A percentile compares a stretch with the other conserved stretches of the same genome.
These are phyloP conservation scores for Lithophane semibrunnea DNA, from an alignment of 2,888 invertebrate species.

Conservation along the genomic window DNA sequence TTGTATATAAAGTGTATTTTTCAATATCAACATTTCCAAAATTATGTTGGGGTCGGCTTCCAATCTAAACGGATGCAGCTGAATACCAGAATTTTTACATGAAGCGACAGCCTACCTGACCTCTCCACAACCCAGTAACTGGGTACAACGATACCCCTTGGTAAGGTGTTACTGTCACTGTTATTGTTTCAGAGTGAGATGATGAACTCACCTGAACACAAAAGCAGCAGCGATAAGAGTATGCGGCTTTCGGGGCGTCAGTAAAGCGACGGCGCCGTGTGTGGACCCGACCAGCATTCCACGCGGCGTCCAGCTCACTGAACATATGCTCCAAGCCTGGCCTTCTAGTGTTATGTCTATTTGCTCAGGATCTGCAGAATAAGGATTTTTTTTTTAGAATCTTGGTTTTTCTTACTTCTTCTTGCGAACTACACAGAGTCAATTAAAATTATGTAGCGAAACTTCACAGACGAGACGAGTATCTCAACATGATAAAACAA, in stretches of 20 bases:
- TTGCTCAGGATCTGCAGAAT: conserved; percentile 69
- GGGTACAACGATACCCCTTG: neutral
- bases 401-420: neutral
- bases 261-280: conserved; percentile 90
- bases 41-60: neutral
- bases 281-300: conserved; percentile 91
- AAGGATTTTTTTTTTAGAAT: neutral
- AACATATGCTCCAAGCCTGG: conserved; percentile 73
- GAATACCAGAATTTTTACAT: neutral
- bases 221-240: conserved; percentile 72
- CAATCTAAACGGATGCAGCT: neutral
- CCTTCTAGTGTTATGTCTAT: conserved; percentile 78
- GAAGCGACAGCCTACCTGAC: neutral
- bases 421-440: neutral
- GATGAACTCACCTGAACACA: conserved; percentile 76
- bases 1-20: neutral
- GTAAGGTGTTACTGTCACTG: neutral
- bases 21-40: neutral
- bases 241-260: conserved; percentile 64
- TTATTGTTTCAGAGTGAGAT: neutral
- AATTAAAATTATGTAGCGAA: neutral
- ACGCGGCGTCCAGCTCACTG: conserved; percentile 67
- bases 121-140: neutral
- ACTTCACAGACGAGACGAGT: too few relatives aligned
- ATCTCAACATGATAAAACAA: neutral